phyloP scores from a whole-genome alignment of 1,140 invertebrate species.

The Bombus ignitus region DNA sequence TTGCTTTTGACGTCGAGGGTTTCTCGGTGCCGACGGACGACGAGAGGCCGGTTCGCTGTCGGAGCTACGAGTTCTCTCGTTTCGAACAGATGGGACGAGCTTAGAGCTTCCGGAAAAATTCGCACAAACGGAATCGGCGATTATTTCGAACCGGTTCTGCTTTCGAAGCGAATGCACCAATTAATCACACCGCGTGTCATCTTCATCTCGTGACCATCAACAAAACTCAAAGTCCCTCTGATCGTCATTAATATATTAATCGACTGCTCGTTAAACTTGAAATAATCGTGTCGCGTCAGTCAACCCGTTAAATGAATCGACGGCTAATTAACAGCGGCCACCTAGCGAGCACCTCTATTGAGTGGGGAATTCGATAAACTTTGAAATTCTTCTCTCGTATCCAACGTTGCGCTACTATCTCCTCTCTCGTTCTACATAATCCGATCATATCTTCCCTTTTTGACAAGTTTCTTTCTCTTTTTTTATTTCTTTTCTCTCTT shows the following conservation, averaged over 20 bases:
- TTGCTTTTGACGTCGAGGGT: constrained; percentile 80
- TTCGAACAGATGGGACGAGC: constrained; percentile 48
- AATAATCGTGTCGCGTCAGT: constrained; percentile 14
- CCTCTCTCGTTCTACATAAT: constrained; percentile 6
- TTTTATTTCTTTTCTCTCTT: not conserved
- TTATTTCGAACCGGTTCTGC: constrained; percentile 7
- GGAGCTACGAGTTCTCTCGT: constrained; percentile 32
- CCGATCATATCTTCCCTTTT: constrained; percentile 38
- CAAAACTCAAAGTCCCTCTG: not conserved
- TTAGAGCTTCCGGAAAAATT: constrained; percentile 34
- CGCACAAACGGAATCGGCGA: constrained; percentile 44
- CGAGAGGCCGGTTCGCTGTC: constrained; percentile 35
- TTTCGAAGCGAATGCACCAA: not conserved
- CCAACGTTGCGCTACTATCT: too few relatives aligned
- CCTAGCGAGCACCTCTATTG: not conserved
- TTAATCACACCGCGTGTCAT: not conserved
- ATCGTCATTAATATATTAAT: constrained; percentile 23
- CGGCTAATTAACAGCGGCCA: constrained; percentile 16
- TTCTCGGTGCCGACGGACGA: constrained; percentile 59
- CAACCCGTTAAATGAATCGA: constrained; percentile 8
- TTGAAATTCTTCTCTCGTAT: not conserved
- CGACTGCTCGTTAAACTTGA: constrained; percentile 6
- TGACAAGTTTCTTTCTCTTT: not conserved
- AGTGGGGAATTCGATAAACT: not conserved
- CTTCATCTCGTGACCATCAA: not conserved